Conservation (phyloP, 2,797 vertebrate species). For the Sebastes alutus region DNA sequence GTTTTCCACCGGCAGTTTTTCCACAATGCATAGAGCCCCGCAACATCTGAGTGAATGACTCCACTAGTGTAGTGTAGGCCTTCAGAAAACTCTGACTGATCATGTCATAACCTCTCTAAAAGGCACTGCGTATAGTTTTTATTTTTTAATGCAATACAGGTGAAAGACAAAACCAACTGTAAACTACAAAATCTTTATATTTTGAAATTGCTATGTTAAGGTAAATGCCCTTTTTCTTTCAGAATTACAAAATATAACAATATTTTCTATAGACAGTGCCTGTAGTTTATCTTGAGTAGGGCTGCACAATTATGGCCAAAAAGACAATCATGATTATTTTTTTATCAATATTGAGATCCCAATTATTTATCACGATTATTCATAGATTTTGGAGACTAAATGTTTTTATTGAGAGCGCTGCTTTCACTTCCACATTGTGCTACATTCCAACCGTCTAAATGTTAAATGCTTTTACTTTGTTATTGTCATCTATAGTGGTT, state of each 20-base stretch:
- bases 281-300: slow-evolving; percentile 3
- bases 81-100: neutral
- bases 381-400: too few species aligned
- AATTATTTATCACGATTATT: too few species aligned
- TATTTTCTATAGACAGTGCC: neutral
- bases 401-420: too few species aligned
- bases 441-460: too few species aligned
- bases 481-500: too few species aligned
- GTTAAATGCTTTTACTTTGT: too few species aligned
- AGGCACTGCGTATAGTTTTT: neutral
- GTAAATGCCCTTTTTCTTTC: neutral
- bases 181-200: neutral
- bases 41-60: slow-evolving; percentile 29
- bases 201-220: neutral
- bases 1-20: slow-evolving; percentile 23
- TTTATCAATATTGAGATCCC: too few species aligned
- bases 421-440: accelerated
- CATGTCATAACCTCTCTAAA: neutral
- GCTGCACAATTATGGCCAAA: too few species aligned
- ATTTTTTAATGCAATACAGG: neutral
- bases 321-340: too few species aligned
- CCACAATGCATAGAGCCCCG: slow-evolving; percentile 2
- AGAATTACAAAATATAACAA: neutral
- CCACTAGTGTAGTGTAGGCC: slow-evolving; percentile 13
- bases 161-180: neutral